Evolutionary conservation across 2,797 vertebrate species (phyloP).

Genomic region (Glyptemys insculpta): DNA sequence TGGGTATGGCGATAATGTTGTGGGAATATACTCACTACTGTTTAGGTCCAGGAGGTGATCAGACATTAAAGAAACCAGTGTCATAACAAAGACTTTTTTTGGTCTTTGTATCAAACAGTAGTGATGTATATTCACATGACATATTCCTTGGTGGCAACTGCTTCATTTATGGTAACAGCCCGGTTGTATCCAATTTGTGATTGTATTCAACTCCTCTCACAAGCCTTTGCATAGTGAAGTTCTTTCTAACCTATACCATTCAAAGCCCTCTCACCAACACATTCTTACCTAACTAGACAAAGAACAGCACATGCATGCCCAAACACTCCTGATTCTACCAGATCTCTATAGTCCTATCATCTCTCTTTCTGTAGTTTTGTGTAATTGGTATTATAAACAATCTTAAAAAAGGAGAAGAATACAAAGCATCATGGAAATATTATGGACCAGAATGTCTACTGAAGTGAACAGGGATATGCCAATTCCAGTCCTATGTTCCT

Average conservation of each 20-base stretch:
- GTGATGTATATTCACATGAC: neutral
- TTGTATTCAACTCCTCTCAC: neutral
- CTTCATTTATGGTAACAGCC: neutral
- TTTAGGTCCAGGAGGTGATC: neutral
- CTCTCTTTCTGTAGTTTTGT: neutral
- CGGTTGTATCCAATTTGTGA: neutral
- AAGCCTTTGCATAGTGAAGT: neutral
- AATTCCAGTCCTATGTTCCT: neutral
- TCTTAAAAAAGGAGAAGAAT: neutral
- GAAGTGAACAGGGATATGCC: neutral
- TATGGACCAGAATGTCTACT: rapidly evolving
- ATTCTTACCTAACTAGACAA: neutral
- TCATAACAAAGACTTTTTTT: neutral
- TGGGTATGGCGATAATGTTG: neutral
- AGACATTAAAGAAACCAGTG: neutral
- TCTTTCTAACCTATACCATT: rapidly evolving
- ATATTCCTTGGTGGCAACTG: neutral
- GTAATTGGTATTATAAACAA: neutral
- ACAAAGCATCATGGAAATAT: neutral
- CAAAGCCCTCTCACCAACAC: neutral
- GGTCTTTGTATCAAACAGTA: neutral
- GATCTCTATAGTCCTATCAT: neutral
- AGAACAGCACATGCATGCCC: neutral
- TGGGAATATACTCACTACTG: rapidly evolving
- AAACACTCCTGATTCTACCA: neutral